phyloP scores from a whole-genome alignment of 2,888 invertebrate species.

The Calliopum simillimum region DNA sequence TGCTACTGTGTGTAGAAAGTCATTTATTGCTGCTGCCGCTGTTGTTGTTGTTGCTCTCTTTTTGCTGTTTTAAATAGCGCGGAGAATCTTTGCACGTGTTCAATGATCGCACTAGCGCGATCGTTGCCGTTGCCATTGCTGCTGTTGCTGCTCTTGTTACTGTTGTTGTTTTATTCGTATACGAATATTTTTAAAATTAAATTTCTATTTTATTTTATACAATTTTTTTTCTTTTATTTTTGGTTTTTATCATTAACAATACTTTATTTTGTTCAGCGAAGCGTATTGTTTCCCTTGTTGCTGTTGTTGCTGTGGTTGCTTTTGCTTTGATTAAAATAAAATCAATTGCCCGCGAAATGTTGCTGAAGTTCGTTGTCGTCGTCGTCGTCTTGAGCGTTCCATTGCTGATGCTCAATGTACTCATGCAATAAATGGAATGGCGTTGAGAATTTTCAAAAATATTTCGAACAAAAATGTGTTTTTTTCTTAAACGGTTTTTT shows the following conservation, averaged over 20 bases:
- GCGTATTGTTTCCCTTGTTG: background rate
- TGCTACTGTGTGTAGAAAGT: too few species aligned
- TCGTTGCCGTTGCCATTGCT: background rate
- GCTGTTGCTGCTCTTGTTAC: background rate
- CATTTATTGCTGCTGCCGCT: background rate
- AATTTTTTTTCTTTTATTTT: background rate
- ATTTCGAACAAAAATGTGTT: too few species aligned
- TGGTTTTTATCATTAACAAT: background rate
- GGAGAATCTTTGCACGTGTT: conserved; percentile 25
- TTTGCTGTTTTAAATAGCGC: background rate
- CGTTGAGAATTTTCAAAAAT: background rate
- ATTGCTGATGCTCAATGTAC: background rate
- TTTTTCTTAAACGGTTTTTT: too few species aligned
- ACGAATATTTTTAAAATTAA: background rate
- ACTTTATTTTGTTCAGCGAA: background rate
- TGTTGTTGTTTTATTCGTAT: background rate
- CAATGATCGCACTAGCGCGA: background rate
- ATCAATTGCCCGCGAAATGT: conserved; percentile 13
- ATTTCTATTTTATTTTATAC: conserved; percentile 6
- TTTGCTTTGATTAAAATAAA: conserved; percentile 14
- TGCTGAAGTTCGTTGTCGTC: conserved; percentile 16
- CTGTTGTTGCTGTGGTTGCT: background rate
- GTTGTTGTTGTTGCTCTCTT: background rate
- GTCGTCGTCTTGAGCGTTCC: background rate
- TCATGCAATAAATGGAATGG: background rate